These are phyloP conservation scores for Lepidothrix coronata DNA, from an alignment of 2,113 vertebrate genomes.

Conservation along the genomic window DNA sequence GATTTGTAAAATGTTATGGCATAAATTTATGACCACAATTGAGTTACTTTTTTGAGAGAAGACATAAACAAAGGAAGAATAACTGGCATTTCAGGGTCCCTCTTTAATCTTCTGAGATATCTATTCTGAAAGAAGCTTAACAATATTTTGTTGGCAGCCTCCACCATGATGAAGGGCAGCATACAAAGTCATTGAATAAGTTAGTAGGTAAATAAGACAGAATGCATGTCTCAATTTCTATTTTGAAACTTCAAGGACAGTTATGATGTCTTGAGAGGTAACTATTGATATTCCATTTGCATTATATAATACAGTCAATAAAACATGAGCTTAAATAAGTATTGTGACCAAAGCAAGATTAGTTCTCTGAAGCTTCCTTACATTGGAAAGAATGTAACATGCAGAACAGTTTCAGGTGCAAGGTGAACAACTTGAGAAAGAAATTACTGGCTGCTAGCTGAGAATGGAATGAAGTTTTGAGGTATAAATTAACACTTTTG, in stretches of 20 bases:
- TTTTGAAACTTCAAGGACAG: not conserved
- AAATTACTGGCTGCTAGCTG: not conserved
- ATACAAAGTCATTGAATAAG: not conserved
- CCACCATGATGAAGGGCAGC: not conserved
- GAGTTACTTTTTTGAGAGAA: not conserved
- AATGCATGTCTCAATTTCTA: not conserved
- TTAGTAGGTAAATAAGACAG: not conserved
- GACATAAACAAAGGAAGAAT: not conserved
- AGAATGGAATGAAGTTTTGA: not conserved
- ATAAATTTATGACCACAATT: not conserved
- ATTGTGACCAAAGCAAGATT: not conserved
- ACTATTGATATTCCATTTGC: not conserved
- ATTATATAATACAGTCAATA: not conserved
- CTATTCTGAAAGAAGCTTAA: not conserved
- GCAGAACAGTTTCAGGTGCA: not conserved
- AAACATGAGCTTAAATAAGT: not conserved
- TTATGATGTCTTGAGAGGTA: not conserved
- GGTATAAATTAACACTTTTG: not conserved
- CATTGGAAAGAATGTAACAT: not conserved
- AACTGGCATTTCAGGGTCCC: not conserved
- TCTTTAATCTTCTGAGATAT: not conserved
- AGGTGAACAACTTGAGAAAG: not conserved
- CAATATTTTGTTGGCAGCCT: not conserved
- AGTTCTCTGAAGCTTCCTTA: not conserved
- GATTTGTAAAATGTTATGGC: not conserved